Conservation (phyloP, 2,113 vertebrate species). For the Phodopus roborovskii region DNA sequence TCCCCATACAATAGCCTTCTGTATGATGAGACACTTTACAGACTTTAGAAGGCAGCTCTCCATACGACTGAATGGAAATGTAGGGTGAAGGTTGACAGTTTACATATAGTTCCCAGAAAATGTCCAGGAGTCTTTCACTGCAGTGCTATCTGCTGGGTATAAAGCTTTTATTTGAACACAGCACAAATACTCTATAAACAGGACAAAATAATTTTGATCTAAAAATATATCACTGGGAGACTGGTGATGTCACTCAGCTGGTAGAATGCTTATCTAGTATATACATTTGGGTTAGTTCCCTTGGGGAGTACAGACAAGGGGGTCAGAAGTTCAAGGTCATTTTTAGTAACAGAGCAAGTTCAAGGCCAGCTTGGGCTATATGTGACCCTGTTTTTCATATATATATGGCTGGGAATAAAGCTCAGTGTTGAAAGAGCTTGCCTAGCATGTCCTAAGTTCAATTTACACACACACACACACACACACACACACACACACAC, state of each 20-base stretch:
- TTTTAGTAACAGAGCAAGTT: background rate
- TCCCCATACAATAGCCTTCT: background rate
- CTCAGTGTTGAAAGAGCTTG: background rate
- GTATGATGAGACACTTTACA: background rate
- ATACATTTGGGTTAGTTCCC: background rate
- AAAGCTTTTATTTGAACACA: background rate
- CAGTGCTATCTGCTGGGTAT: background rate
- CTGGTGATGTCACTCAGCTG: background rate
- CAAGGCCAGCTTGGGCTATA: background rate
- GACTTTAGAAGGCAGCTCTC: conserved; percentile 10
- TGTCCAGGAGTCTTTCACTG: background rate
- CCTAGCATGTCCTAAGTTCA: background rate
- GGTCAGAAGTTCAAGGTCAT: background rate
- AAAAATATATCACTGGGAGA: background rate
- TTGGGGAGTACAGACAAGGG: background rate
- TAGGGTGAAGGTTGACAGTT: background rate
- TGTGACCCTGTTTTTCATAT: background rate
- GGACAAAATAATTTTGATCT: background rate
- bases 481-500: rapidly evolving
- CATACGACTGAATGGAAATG: background rate
- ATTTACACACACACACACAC: background rate
- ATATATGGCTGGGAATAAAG: background rate
- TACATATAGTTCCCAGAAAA: background rate
- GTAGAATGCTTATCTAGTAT: background rate
- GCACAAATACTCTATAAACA: background rate